These are phyloP conservation scores for Argyresthia goedartella DNA, from an alignment of 2,888 invertebrate species.

Conservation along the genomic window DNA sequence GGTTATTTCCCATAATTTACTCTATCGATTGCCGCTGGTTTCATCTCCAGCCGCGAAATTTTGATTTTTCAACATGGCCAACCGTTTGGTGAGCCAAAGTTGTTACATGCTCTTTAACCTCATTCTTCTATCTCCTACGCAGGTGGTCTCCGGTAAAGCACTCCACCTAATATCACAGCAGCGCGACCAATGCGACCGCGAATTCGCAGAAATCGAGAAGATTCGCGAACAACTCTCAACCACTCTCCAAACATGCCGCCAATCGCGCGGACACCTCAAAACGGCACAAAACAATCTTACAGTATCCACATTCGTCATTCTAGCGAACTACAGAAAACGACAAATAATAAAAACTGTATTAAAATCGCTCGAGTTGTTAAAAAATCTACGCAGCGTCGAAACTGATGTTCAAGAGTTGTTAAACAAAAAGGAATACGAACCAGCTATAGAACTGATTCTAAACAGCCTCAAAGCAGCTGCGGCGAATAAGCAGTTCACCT, in stretches of 20 bases:
- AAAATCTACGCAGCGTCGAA: conserved; percentile 82
- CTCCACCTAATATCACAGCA: conserved; percentile 94
- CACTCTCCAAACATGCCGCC: conserved; percentile 78
- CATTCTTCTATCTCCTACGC: conserved; percentile 7
- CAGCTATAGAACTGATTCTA: conserved; percentile 89
- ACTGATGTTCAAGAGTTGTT: conserved; percentile 85
- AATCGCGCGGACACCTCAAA: conserved; percentile 79
- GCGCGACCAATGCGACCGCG: conserved; percentile 86
- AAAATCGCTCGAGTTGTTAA: conserved; percentile 73
- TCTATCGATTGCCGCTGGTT: too few relatives aligned
- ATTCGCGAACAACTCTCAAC: conserved; percentile 78
- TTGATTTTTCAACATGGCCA: too few relatives aligned
- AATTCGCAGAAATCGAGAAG: conserved; percentile 82
- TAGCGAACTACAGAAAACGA: conserved; percentile 91
- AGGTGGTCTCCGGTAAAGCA: conserved; percentile 93
- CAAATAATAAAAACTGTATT: conserved; percentile 86
- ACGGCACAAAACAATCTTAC: conserved; percentile 87
- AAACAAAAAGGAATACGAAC: conserved; percentile 87
- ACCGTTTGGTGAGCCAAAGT: too few relatives aligned
- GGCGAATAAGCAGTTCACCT: conserved; percentile 89
- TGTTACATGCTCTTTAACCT: too few relatives aligned
- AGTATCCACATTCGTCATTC: conserved; percentile 86
- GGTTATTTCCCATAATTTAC: too few relatives aligned
- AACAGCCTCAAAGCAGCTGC: conserved; percentile 90
- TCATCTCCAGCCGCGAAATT: too few relatives aligned